Evolutionary conservation across 2,113 vertebrate species (phyloP).

Genomic region (Percina caprodes): DNA sequence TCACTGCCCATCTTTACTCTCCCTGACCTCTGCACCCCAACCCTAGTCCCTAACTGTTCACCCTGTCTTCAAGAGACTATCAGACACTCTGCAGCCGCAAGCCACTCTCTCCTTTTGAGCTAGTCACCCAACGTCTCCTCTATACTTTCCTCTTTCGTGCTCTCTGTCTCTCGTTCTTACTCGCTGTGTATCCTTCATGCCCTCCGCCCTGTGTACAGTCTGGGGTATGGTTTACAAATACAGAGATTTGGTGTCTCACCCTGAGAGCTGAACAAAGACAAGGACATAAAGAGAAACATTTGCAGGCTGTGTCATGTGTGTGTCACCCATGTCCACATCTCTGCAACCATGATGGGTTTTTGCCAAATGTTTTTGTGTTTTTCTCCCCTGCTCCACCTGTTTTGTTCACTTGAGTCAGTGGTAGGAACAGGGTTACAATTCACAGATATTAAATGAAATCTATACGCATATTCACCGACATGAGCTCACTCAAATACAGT

Average conservation of each 20-base stretch:
- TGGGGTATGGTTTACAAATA: constrained; percentile 51
- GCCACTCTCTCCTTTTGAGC: constrained; percentile 42
- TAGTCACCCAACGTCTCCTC: constrained; percentile 37
- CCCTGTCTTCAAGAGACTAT: constrained; percentile 36
- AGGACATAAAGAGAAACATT: constrained; percentile 59
- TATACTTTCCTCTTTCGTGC: constrained; percentile 11
- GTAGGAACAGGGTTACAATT: constrained; percentile 52
- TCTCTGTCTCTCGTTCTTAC: constrained; percentile 29
- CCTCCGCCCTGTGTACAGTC: constrained; percentile 48
- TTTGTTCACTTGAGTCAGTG: constrained; percentile 58
- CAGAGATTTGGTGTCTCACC: constrained; percentile 49
- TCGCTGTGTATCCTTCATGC: constrained; percentile 19
- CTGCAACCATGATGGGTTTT: constrained; percentile 43
- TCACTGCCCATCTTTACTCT: constrained; percentile 28
- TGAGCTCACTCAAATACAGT: constrained; percentile 45
- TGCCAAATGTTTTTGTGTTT: constrained; percentile 62
- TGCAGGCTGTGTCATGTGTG: constrained; percentile 57
- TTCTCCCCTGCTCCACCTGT: constrained; percentile 3
- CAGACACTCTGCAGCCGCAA: constrained; percentile 31
- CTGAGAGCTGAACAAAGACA: constrained; percentile 66
- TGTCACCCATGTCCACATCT: constrained; percentile 55
- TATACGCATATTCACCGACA: constrained; percentile 39
- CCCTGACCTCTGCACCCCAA: not conserved
- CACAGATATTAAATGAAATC: constrained; percentile 52
- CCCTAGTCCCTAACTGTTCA: constrained; percentile 5